A percentile compares a stretch with the other conserved stretches of the same genome.
phyloP scores from a whole-genome alignment of 1,140 invertebrate species.

The Phortica variegata region DNA sequence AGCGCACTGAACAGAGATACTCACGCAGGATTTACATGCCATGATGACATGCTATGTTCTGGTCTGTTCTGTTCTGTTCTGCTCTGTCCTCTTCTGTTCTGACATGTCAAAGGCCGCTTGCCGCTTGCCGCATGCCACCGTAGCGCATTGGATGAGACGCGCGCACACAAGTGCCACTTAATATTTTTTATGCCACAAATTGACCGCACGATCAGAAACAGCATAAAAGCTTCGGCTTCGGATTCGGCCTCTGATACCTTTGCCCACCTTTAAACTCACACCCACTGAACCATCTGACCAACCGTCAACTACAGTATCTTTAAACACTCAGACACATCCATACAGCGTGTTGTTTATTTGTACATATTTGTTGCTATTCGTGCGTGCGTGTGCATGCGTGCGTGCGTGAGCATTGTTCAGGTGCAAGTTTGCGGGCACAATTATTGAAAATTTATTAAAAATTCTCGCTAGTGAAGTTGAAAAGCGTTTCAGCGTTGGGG shows the following conservation, averaged over 20 bases:
- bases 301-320: background rate
- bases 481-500: too few species aligned
- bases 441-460: slow-evolving; percentile 53
- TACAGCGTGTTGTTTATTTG: too few species aligned
- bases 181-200: slow-evolving; percentile 54
- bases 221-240: background rate
- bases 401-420: background rate
- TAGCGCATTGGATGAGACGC: background rate
- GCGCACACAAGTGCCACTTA: slow-evolving; percentile 36
- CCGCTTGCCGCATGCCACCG: background rate
- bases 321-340: slow-evolving; percentile 8
- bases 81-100: slow-evolving; percentile 35
- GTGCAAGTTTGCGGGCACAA: slow-evolving; percentile 43
- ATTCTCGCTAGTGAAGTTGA: too few species aligned
- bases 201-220: slow-evolving; percentile 47
- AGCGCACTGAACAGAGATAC: too few species aligned
- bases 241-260: too few species aligned
- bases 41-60: slow-evolving; percentile 18
- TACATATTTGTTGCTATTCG: too few species aligned
- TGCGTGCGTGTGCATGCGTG: too few species aligned
- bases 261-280: too few species aligned
- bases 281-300: slow-evolving; percentile 18
- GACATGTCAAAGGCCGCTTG: slow-evolving; percentile 50
- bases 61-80: slow-evolving; percentile 7
- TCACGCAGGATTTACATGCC: slow-evolving; percentile 10